Conservation (phyloP, 2,113 vertebrate species). For the Butastur rufipennis region DNA sequence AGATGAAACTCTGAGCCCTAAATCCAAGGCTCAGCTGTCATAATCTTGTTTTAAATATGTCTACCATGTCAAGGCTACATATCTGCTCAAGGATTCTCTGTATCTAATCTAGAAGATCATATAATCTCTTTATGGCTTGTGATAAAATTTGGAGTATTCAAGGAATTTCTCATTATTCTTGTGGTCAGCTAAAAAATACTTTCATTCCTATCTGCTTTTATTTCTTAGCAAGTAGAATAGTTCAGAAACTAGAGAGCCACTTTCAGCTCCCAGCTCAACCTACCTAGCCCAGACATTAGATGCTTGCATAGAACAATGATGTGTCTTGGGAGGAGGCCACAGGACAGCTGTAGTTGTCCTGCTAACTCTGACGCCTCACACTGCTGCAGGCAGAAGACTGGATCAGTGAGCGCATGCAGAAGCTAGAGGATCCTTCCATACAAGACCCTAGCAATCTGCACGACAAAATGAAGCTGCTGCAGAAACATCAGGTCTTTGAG, state of each 20-base stretch:
- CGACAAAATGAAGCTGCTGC: constrained; percentile 81
- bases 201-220: background rate
- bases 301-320: background rate
- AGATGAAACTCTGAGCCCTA: background rate
- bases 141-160: background rate
- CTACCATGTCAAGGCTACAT: background rate
- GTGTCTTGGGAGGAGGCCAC: background rate
- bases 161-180: background rate
- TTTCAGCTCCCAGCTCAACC: background rate
- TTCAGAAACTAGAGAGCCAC: background rate
- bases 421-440: constrained; percentile 76
- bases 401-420: constrained; percentile 83
- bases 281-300: background rate
- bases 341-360: background rate
- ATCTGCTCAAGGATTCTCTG: background rate
- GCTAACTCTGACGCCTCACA: background rate
- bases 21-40: background rate
- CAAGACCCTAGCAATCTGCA: constrained; percentile 75
- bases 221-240: background rate
- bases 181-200: background rate
- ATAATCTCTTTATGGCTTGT: background rate
- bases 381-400: constrained; percentile 80
- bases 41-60: background rate
- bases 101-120: background rate
- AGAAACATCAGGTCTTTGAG: constrained; percentile 87